Percentiles rank a stretch among this genome's conserved stretches.
Evolutionary conservation across 2,797 vertebrate species (phyloP).

Genomic region (Galago senegalensis): DNA sequence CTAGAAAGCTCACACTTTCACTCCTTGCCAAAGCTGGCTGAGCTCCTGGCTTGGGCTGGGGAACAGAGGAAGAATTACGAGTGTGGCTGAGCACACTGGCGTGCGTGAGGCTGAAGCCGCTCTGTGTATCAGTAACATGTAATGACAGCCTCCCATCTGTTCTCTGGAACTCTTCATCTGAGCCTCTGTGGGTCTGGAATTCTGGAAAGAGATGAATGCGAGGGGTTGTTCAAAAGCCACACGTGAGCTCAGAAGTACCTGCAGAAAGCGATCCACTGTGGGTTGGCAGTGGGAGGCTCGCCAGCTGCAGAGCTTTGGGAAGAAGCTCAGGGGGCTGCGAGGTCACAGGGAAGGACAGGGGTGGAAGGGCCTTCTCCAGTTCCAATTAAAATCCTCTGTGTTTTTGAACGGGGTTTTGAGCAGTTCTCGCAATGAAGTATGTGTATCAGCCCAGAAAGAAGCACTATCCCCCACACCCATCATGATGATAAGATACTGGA

Average conservation of each 20-base stretch:
- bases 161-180: conserved; percentile 76
- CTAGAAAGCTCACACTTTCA: conserved; percentile 77
- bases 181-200: conserved; percentile 72
- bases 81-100: conserved; percentile 72
- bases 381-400: neutral
- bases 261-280: neutral
- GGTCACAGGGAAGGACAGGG: neutral
- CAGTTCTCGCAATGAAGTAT: neutral
- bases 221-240: conserved; percentile 24
- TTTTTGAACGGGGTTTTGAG: neutral
- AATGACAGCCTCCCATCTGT: conserved; percentile 86
- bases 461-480: neutral
- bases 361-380: neutral
- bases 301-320: neutral
- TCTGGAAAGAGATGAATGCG: conserved; percentile 74
- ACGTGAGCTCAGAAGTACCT: conserved; percentile 17
- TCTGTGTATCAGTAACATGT: conserved; percentile 79
- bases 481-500: neutral
- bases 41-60: conserved; percentile 77
- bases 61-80: conserved; percentile 83
- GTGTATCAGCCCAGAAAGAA: neutral
- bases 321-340: neutral
- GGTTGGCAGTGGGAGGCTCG: neutral
- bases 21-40: conserved; percentile 80
- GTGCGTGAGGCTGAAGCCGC: conserved; percentile 60